Base-by-base conservation (phyloP, 2,797 vertebrate species). In the Pygocentrus nattereri region DNA sequence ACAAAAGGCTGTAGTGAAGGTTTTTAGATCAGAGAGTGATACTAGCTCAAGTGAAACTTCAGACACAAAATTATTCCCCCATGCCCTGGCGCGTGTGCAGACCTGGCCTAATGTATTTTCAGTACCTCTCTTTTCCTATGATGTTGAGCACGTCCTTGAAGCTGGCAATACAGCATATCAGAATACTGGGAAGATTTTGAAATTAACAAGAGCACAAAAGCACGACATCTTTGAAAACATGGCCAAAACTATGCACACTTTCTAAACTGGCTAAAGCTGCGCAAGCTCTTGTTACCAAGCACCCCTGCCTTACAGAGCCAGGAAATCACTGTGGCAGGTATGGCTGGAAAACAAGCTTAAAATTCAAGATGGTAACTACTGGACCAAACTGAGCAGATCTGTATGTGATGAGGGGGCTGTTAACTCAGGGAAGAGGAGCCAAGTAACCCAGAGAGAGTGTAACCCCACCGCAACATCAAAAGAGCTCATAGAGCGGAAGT, bases 341-440 rank as follows among this genome's bases (percentile, higher is more conserved):
- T 68, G 41, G 61, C 19, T 82, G 25, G 75, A 85, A 70, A 47
- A 61, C 34, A 7, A 69, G 75, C 47, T 41, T 75, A 74, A 79
- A 83, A 41, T 83, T 80, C 15, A 83, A 75, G 65, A 82, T 76
- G 80, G 65, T n/a, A 67, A 79, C 47, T 79, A 74, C 34, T 25
- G 6, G 6, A 56, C 52, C 54, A 71, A 78, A 31, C 31, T 85
- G 25, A 49, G 38, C 74, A 68, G 68, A 54, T 77, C 78, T 68
- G 74, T 78, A 12, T 75, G 75, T 70, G n/a, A 62, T 12, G 76
- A 82, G 25, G 80, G 85, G 34, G 52, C 71, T 64, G 76, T 68
- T 0, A 80, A 77, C 49, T 27, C 61, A 21, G 56, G 49, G 3
- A 76, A 72, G 7, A 64, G 56, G 49, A 76, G 77, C 23, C 59